A percentile compares a stretch with the other conserved stretches of the same genome.
phyloP scores from a whole-genome alignment of 2,113 vertebrate genomes.

The Ceyx melanurus region DNA sequence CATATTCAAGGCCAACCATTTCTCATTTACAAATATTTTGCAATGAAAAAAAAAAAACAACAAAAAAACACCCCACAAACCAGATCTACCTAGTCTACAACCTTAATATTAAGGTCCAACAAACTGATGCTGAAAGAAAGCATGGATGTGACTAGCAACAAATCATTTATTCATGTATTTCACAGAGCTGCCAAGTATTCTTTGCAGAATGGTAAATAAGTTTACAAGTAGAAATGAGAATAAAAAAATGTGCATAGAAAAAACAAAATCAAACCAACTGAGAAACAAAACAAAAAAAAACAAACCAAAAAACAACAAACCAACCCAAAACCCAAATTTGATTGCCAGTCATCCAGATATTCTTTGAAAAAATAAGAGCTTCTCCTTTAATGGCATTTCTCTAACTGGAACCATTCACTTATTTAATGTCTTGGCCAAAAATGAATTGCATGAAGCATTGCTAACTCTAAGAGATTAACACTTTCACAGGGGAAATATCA shows the following conservation, averaged over 20 bases:
- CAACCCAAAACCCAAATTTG: background rate
- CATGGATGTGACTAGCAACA: background rate
- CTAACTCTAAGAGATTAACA: background rate
- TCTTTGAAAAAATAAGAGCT: background rate
- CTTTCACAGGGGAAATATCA: background rate
- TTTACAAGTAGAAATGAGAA: background rate
- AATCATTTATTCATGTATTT: background rate
- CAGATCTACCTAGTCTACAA: background rate
- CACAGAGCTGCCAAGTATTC: background rate
- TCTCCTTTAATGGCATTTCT: background rate
- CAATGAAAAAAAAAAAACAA: background rate
- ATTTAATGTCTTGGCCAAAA: background rate
- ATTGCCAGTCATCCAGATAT: background rate
- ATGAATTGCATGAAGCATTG: background rate
- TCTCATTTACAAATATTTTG: background rate
- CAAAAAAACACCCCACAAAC: background rate
- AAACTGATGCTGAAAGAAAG: background rate
- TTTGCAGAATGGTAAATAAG: background rate
- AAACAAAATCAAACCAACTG: background rate
- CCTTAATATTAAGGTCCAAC: background rate
- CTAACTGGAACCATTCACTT: background rate
- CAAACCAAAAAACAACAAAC: background rate
- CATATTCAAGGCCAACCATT: background rate
- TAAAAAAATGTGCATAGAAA: background rate
- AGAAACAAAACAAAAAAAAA: background rate